Conservation (phyloP, 2,888 invertebrate species). For the Micoletzkya japonica region DNA sequence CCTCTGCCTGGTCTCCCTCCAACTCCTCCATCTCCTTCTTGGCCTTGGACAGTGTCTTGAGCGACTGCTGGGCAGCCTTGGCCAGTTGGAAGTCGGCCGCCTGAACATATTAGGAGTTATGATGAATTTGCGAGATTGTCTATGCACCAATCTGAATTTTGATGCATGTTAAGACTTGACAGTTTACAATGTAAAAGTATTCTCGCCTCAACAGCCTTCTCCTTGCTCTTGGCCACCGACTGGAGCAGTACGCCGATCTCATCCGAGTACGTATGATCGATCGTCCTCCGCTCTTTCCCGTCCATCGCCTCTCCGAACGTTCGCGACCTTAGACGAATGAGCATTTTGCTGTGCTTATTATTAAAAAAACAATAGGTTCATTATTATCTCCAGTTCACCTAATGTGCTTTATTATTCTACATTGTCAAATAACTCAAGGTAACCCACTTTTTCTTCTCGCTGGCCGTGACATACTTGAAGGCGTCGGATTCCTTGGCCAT, state of each 20-base stretch:
- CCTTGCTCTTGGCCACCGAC: conserved; percentile 41
- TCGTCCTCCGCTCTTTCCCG: background rate
- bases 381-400: too few species aligned
- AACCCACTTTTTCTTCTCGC: conserved; percentile 20
- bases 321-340: background rate
- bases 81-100: conserved; percentile 44
- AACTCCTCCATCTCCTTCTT: conserved; percentile 45
- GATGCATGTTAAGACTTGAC: background rate
- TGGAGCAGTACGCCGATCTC: conserved; percentile 37
- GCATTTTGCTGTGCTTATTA: background rate
- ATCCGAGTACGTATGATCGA: conserved; percentile 34
- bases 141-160: too few species aligned
- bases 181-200: background rate
- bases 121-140: background rate
- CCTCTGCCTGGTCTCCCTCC: conserved; percentile 39
- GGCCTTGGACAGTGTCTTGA: conserved; percentile 39
- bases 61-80: conserved; percentile 42
- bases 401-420: background rate
- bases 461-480: conserved; percentile 24
- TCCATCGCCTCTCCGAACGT: background rate
- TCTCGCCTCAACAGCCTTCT: conserved; percentile 36
- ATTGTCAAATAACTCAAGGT: conserved; percentile 6
- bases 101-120: background rate
- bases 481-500: conserved; percentile 29
- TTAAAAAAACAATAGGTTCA: background rate